phyloP scores from a whole-genome alignment of 2,888 invertebrate genomes.

The Polydrusus tereticollis region DNA sequence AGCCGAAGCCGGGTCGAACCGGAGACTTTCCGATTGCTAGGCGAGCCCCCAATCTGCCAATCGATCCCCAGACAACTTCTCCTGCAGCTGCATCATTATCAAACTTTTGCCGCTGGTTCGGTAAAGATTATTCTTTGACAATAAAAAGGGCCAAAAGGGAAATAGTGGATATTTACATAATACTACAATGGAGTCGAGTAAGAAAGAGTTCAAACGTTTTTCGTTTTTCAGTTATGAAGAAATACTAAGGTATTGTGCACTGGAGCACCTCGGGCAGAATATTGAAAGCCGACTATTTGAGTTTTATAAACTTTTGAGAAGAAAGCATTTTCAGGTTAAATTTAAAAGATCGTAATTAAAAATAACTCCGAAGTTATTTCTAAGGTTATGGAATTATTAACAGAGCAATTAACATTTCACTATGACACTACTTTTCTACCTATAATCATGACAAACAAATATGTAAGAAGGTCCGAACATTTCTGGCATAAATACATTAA shows the following conservation, averaged over 20 bases:
- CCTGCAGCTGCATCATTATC: neutral
- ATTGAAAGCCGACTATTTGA: neutral
- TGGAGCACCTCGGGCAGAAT: neutral
- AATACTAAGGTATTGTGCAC: constrained; percentile 6
- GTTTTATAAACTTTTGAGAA: neutral
- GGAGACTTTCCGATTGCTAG: too few relatives aligned
- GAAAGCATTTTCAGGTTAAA: neutral
- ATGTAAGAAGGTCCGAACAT: too few relatives aligned
- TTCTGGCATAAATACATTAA: too few relatives aligned
- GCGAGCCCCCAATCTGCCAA: too few relatives aligned
- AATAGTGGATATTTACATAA: constrained; percentile 9
- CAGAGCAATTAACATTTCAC: too few relatives aligned
- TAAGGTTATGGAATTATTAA: neutral
- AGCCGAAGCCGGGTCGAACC: too few relatives aligned
- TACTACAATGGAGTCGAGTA: constrained; percentile 3
- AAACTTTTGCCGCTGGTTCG: neutral
- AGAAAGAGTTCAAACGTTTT: constrained; percentile 11
- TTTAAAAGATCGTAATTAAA: neutral
- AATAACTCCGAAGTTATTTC: neutral
- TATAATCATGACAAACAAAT: too few relatives aligned
- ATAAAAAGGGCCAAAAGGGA: neutral
- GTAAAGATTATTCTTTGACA: neutral
- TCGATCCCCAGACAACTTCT: neutral
- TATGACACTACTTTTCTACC: too few relatives aligned
- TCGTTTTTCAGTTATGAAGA: neutral